Conservation (phyloP, 2,113 vertebrate genomes). For the Hippocampus comes region DNA sequence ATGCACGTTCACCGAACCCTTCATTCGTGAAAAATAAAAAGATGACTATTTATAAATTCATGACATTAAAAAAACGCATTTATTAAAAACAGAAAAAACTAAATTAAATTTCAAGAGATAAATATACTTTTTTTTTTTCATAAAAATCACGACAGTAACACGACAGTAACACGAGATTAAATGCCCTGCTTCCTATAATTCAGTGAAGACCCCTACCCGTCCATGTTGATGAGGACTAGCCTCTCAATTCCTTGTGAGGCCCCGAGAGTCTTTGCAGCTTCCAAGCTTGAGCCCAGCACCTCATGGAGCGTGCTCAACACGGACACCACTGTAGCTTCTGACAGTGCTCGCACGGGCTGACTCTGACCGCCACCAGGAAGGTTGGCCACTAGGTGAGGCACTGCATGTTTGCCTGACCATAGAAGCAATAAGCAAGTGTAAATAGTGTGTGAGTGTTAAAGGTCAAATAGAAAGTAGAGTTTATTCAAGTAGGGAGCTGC, state of each 20-base stretch:
- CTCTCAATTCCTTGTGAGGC: constrained; percentile 90
- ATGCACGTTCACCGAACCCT: no score
- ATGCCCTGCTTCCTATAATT: not conserved
- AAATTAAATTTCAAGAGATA: no score
- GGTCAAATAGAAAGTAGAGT: not conserved
- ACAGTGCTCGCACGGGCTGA: constrained; percentile 77
- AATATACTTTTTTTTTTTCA: no score
- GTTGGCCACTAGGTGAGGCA: constrained; percentile 86
- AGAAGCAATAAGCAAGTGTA: not conserved
- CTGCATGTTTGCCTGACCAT: constrained; percentile 81
- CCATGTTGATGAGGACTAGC: constrained; percentile 91
- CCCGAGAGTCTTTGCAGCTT: constrained; percentile 86
- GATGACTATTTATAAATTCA: no score
- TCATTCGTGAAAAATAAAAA: no score
- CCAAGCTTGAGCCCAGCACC: constrained; percentile 85
- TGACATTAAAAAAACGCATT: no score
- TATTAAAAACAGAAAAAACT: no score
- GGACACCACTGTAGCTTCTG: constrained; percentile 87
- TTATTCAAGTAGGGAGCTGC: not conserved
- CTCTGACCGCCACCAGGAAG: constrained; percentile 86
- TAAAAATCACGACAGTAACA: no score
- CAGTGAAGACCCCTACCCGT: constrained; percentile 69
- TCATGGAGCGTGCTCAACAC: constrained; percentile 89
- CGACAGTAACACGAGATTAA: not conserved
- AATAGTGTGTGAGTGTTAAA: not conserved